Evolutionary conservation across 2,797 vertebrate genomes (phyloP).

Genomic region (Sebastes iracundus): DNA sequence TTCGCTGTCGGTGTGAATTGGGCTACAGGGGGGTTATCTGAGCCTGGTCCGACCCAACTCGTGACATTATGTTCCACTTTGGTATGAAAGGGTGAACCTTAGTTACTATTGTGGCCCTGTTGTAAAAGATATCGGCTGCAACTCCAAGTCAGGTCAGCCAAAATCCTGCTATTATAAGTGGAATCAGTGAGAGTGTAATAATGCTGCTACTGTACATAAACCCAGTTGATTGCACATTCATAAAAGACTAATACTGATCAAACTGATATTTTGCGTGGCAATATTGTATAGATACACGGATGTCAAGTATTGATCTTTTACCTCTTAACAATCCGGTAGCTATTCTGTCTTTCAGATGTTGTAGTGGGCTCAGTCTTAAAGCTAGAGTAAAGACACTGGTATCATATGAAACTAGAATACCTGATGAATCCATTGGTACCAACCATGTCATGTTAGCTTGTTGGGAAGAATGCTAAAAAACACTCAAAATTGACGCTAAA

Average conservation of each 20-base stretch:
- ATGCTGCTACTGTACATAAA: not conserved
- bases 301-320: no score
- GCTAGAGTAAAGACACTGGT: no score
- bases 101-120: not conserved
- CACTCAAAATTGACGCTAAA: no score
- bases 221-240: not conserved
- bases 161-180: not conserved
- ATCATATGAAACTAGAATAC: no score
- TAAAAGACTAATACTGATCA: not conserved
- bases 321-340: no score
- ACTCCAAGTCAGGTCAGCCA: not conserved
- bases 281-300: no score
- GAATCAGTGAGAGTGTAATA: not conserved
- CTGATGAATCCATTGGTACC: no score
- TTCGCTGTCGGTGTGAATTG: slow-evolving; percentile 20
- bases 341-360: no score
- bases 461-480: no score
- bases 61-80: not conserved
- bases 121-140: not conserved
- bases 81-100: not conserved
- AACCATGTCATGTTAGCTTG: no score
- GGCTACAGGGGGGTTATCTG: not conserved
- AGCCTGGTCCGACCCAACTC: not conserved
- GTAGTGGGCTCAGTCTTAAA: no score
- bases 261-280: no score